phyloP scores from a whole-genome alignment of 2,888 invertebrate species.

The Dione juno region DNA sequence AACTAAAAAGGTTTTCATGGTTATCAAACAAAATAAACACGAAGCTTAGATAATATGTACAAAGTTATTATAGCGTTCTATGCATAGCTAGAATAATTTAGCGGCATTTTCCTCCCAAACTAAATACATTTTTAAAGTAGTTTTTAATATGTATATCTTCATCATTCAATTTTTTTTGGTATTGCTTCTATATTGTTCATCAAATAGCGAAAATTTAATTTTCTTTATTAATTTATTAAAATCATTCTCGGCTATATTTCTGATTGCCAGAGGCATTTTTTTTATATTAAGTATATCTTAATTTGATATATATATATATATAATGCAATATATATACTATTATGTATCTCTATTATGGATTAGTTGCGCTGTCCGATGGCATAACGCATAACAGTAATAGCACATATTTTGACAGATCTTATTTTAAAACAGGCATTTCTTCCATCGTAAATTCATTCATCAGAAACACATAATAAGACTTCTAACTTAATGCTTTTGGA shows the following conservation, averaged over 20 bases:
- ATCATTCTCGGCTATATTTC: too few species aligned
- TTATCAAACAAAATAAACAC: constrained; percentile 52
- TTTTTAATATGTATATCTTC: constrained; percentile 24
- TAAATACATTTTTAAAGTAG: constrained; percentile 6
- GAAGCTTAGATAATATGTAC: constrained; percentile 76
- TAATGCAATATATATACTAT: too few species aligned
- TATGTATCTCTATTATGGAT: too few species aligned
- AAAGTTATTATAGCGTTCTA: constrained; percentile 71
- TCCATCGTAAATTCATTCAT: too few species aligned
- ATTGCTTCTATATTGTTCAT: not conserved
- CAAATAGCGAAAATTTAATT: not conserved
- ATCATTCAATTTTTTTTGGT: not conserved
- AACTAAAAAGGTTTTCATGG: constrained; percentile 50
- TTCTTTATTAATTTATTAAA: too few species aligned
- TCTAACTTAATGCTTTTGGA: not conserved
- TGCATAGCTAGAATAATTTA: constrained; percentile 76
- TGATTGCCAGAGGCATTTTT: not conserved
- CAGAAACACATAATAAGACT: too few species aligned
- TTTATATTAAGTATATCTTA: too few species aligned
- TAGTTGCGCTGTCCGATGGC: too few species aligned
- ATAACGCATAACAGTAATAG: too few species aligned
- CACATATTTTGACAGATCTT: too few species aligned
- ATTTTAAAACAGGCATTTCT: too few species aligned
- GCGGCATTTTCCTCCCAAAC: constrained; percentile 50
- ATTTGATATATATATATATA: too few species aligned